Base-by-base conservation (phyloP, 2,888 invertebrate species). In the Argyresthia albistria region DNA sequence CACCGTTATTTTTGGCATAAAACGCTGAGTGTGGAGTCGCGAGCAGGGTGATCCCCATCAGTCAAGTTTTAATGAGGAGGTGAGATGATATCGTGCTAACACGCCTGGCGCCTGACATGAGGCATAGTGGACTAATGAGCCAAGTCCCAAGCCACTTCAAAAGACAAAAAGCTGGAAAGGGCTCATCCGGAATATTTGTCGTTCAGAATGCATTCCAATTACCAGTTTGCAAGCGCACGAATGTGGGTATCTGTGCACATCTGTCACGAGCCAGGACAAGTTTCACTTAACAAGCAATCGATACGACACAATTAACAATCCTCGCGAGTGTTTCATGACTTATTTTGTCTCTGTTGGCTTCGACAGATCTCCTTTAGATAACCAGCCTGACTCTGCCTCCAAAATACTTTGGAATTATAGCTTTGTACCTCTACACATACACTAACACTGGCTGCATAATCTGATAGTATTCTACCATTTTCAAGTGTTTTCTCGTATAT, bases 171-270 rank as follows among this genome's bases (percentile, higher is more conserved):
- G 25, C 53, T 57, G 11, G 10, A 46, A 36, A 42, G 52, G 53
- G 53, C 48, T 48, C 56, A 53, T 56, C 54, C 56, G 58, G 59
- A 63, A 73, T 73, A 73, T 75, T 70, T 69, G 71, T 72, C 69
- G 68, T 14, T 43, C 15, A 60, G 56, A 54, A 67, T 63, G 67
- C 66, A 67, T 69, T 74, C 81, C 82, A 83, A 82, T 82, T 83
- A 82, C 70, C 63, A 73, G 65, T 68, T 67, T 25, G 69, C 65
- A 68, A 65, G 67, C 70, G 66, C 79, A 79, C 80, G 80, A 78
- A 64, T 65, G 63, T 55, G 59, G 57, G 68, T 71, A 76, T 78
- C 80, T 77, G 75, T 69, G 14, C 50, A 54, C 54, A 67, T 65
- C 65, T 63, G 65, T 66, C 67, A 66, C 67, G 65, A 65, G 54